Percentiles rank a stretch among this genome's conserved stretches.
phyloP scores from a whole-genome alignment of 2,797 vertebrate genomes.

The Lutjanus campechanus region DNA sequence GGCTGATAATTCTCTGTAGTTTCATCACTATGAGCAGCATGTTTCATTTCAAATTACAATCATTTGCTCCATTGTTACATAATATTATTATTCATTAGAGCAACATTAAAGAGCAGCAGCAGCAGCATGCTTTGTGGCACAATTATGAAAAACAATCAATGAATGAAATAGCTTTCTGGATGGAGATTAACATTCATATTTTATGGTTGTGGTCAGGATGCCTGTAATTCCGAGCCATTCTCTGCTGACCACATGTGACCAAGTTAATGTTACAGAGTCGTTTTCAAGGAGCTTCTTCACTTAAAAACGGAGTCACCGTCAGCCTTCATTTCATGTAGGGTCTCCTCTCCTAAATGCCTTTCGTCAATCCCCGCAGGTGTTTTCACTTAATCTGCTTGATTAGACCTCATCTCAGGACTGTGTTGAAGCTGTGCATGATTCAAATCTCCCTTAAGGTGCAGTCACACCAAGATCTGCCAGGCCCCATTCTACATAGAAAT shows the following conservation, averaged over 20 bases:
- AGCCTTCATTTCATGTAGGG: not conserved
- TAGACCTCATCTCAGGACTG: constrained; percentile 1
- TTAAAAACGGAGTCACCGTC: not conserved
- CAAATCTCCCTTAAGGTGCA: not conserved
- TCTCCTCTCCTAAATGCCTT: not conserved
- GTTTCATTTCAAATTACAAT: no score
- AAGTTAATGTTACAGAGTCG: not conserved
- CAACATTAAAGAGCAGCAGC: not conserved
- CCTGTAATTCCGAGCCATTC: no score
- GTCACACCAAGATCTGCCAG: no score
- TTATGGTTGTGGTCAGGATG: not conserved
- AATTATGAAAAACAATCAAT: not conserved
- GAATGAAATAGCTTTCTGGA: not conserved
- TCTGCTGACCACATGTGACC: no score
- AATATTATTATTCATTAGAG: not conserved
- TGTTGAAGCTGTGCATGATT: not conserved
- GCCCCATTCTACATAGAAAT: not conserved
- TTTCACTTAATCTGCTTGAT: constrained; percentile 13
- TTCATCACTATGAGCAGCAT: not conserved
- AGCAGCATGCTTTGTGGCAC: no score
- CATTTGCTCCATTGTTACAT: not conserved
- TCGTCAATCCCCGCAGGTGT: not conserved
- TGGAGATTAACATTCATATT: not conserved
- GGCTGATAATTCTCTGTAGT: not conserved
- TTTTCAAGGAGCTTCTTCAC: not conserved